A percentile compares a stretch with the other conserved stretches of the same genome.
Evolutionary conservation across 2,797 vertebrate species (phyloP).

Genomic region (Sebastes steindachneri): DNA sequence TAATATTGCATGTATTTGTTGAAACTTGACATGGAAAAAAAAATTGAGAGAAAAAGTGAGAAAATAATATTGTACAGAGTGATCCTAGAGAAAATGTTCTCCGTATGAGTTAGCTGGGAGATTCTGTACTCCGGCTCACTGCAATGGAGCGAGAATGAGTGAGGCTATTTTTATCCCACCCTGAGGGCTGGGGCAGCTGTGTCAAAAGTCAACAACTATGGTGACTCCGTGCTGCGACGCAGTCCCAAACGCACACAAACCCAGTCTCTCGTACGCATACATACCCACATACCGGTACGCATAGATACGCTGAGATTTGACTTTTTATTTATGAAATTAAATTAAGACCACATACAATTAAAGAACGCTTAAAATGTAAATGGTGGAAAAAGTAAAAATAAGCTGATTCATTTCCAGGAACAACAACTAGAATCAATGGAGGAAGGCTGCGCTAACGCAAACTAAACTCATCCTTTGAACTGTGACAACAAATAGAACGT

Average conservation of each 20-base stretch:
- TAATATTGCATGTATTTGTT: neutral
- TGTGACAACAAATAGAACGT: conserved; percentile 53
- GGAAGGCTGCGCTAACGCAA: neutral
- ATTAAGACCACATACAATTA: neutral
- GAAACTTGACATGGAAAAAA: neutral
- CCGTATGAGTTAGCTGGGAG: conserved; percentile 33
- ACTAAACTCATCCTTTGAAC: conserved; percentile 37
- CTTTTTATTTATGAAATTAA: neutral
- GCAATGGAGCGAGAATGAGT: conserved; percentile 61
- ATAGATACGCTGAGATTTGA: neutral
- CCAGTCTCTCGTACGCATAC: neutral
- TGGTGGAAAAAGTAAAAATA: neutral
- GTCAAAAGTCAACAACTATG: conserved; percentile 80
- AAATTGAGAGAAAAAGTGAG: neutral
- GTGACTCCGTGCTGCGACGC: conserved; percentile 63
- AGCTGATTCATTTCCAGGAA: neutral
- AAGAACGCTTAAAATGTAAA: neutral
- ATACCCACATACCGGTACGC: neutral
- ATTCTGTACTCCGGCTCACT: conserved; percentile 43
- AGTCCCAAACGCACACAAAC: conserved; percentile 43
- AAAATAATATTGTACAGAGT: neutral
- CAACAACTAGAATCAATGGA: neutral
- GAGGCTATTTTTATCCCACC: conserved; percentile 78
- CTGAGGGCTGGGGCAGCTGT: conserved; percentile 77
- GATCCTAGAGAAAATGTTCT: conserved; percentile 18